phyloP scores from a whole-genome alignment of 2,888 invertebrate species.

The Dicranocentrus wangi region DNA sequence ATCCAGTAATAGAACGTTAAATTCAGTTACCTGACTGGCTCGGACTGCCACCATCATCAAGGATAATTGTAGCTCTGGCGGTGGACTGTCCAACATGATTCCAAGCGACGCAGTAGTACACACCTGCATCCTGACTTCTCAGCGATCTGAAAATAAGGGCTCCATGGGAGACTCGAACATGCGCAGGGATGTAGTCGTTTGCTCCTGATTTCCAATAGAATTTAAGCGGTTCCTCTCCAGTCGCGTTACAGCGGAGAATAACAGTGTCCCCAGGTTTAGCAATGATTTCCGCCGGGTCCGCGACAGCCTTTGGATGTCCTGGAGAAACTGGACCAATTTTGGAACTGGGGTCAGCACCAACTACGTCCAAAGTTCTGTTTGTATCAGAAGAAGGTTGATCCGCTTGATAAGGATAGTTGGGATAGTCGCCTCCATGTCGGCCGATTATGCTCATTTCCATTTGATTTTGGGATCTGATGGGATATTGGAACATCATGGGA shows the following conservation, averaged over 20 bases:
- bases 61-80: conserved; percentile 36
- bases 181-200: conserved; percentile 63
- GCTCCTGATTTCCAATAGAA: conserved; percentile 68
- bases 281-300: conserved; percentile 37
- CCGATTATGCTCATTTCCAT: neutral
- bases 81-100: conserved; percentile 64
- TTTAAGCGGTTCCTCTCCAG: conserved; percentile 64
- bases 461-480: conserved; percentile 9
- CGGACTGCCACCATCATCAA: conserved; percentile 31
- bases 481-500: conserved; percentile 29
- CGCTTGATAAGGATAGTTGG: conserved; percentile 40
- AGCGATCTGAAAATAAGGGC: conserved; percentile 60
- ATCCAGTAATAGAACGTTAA: neutral
- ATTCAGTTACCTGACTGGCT: no score
- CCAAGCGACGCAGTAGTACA: conserved; percentile 64
- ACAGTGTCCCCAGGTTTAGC: conserved; percentile 65
- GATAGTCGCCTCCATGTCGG: conserved; percentile 47
- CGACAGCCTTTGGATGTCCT: conserved; percentile 56
- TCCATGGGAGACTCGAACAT: conserved; percentile 63
- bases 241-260: conserved; percentile 62
- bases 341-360: neutral
- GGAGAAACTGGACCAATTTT: conserved; percentile 3
- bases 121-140: conserved; percentile 60
- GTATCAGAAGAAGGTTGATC: conserved; percentile 17
- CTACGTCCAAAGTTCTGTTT: neutral